Percentiles rank a stretch among this genome's conserved stretches.
phyloP scores from a whole-genome alignment of 2,888 invertebrate genomes.

The Coecobrya sp. region DNA sequence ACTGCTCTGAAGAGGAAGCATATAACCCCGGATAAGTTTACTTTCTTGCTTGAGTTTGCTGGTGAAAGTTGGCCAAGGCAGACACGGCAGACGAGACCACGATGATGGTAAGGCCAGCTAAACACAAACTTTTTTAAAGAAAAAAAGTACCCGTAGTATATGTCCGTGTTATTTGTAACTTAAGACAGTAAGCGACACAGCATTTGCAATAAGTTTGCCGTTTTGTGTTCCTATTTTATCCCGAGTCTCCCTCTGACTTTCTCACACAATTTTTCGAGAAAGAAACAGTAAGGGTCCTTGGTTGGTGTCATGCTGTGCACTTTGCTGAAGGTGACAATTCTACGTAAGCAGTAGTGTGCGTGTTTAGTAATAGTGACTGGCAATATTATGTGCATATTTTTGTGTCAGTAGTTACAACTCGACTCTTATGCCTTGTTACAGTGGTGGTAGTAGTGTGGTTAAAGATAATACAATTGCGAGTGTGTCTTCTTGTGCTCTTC shows the following conservation, averaged over 20 bases:
- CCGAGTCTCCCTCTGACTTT: slow-evolving; percentile 15
- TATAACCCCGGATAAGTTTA: slow-evolving; percentile 71
- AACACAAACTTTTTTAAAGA: not conserved
- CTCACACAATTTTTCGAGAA: slow-evolving; percentile 9
- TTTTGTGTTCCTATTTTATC: not conserved
- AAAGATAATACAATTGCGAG: slow-evolving; percentile 37
- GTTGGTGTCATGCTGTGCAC: slow-evolving; percentile 60
- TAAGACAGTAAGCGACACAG: not conserved
- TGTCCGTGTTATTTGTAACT: not conserved
- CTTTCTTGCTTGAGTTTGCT: slow-evolving; percentile 66
- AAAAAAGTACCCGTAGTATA: not conserved
- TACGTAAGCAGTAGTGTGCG: not conserved
- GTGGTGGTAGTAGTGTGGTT: not conserved
- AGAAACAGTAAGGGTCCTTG: slow-evolving; percentile 55
- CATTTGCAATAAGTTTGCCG: slow-evolving; percentile 27
- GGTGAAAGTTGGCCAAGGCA: slow-evolving; percentile 77
- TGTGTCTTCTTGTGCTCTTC: not conserved
- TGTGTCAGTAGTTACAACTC: not conserved
- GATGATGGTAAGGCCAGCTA: slow-evolving; percentile 53
- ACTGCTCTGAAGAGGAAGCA: slow-evolving; percentile 3
- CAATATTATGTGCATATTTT: slow-evolving; percentile 49
- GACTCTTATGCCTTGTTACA: not conserved
- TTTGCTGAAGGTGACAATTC: slow-evolving; percentile 72
- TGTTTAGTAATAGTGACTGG: not conserved
- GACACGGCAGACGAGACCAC: slow-evolving; percentile 41